Conservation (phyloP, 2,888 invertebrate species). For the Napeogenes sylphis region DNA sequence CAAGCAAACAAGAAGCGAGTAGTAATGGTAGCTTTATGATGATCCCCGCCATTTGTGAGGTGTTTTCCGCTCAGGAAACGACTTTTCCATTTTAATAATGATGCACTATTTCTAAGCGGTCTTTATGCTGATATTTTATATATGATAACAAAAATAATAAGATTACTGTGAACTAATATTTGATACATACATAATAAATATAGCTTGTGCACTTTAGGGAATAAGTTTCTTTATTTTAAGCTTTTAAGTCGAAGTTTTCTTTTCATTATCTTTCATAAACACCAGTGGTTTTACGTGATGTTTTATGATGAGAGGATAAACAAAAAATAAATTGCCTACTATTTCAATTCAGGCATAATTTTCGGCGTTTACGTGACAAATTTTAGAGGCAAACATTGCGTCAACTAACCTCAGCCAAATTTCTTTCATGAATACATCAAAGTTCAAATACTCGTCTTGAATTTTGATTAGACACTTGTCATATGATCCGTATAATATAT, state of each 20-base stretch:
- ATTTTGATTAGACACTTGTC: conserved; percentile 58
- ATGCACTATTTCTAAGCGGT: conserved; percentile 2
- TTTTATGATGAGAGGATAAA: neutral
- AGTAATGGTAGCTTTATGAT: conserved; percentile 20
- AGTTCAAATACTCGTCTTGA: conserved; percentile 65
- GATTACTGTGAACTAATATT: no score
- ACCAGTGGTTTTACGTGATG: neutral
- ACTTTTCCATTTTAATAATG: conserved; percentile 15
- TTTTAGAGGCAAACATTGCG: conserved; percentile 44
- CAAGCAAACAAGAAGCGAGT: conserved; percentile 13
- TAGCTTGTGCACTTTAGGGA: no score
- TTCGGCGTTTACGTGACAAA: conserved; percentile 49
- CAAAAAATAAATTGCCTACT: conserved; percentile 6
- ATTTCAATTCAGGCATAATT: conserved; percentile 23
- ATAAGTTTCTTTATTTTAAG: no score
- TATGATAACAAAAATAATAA: no score
- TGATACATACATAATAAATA: no score
- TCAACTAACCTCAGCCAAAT: conserved; percentile 46
- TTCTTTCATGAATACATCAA: conserved; percentile 57
- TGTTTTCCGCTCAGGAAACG: conserved; percentile 10
- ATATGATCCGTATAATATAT: conserved; percentile 54
- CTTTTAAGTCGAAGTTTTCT: no score
- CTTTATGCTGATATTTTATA: neutral
- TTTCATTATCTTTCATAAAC: no score
- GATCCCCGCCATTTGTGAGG: conserved; percentile 17